Base-by-base conservation (phyloP, 1,140 invertebrate species). In the Tribolium castaneum region DNA sequence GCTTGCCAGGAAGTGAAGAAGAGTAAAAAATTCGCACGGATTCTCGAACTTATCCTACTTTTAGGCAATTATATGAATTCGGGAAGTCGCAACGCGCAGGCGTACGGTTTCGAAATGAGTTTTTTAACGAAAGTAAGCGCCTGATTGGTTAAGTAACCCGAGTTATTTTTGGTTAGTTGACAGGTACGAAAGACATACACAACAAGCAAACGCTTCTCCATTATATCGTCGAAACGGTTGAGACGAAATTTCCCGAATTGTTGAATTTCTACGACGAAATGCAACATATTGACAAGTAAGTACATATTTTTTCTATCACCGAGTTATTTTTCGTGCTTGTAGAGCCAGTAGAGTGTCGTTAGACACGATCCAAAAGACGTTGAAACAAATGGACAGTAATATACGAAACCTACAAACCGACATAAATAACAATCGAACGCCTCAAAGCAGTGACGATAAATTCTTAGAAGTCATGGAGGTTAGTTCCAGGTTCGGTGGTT, bases 41-140 rank as follows among this genome's bases (percentile, higher is more conserved):
- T 99, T 12, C 87, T 99, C 3, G 95, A 99, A 86, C 87, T 99
- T 0, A 92, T 99, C 76, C 89, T 99, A 0, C 86, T 98, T 6
- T 88, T 99, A 22, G 97, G 97, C 12, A 99, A 99, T 88, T 97
- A 96, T 81, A 96, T 99, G 93, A 99, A 99, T 86, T 92, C 95
- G 2, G 97, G 97, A 0, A 97, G 96, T 0, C 94, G 93, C 81
- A 98, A 98, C 85, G 97, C 93, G 6, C 94, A 96, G 82, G 96
- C 97, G 1, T 94, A 97, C 83, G 98, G 96, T 3, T 99, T 99
- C 87, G 97, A 99, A 87, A 98, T 99, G 74, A 97, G 93, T 85
- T 99, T 96, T 86, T 89, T 99, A 1, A 94, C 97, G 0, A 99
- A 99, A 90, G 94, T 97, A 87, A 83, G 81, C 76, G 12, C 16